These are phyloP conservation scores for Meloidogyne hapla DNA, from an alignment of 1,140 invertebrate genomes.

Conservation along the genomic window DNA sequence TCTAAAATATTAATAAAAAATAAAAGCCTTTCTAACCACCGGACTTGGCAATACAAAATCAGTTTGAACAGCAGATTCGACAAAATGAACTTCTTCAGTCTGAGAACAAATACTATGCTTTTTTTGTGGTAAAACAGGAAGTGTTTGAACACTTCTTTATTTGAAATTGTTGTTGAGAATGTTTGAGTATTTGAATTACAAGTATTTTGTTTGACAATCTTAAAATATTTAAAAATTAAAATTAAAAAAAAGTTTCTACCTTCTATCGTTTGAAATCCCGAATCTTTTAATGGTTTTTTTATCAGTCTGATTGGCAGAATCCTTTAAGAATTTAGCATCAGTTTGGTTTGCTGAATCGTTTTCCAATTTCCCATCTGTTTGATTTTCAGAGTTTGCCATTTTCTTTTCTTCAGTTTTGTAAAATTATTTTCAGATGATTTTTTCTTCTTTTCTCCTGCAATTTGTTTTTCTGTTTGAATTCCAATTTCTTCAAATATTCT, in stretches of 20 bases:
- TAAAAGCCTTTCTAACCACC: not conserved
- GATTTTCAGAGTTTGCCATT: not conserved
- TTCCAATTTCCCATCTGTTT: slow-evolving; percentile 7
- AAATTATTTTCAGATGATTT: not conserved
- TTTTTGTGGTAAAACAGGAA: not conserved
- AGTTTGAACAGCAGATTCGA: slow-evolving; percentile 12
- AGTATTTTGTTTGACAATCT: not conserved
- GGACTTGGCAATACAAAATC: not conserved
- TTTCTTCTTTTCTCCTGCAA: not conserved
- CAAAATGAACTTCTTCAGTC: not conserved
- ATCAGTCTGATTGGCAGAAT: slow-evolving; percentile 12
- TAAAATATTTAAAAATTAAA: not conserved
- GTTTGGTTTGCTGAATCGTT: not conserved
- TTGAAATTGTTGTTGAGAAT: not conserved
- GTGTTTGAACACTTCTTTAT: slow-evolving; percentile 6
- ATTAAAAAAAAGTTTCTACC: not conserved
- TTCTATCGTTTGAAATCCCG: not conserved
- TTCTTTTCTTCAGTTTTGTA: slow-evolving; percentile 9
- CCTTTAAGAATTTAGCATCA: not conserved
- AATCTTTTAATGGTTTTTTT: not conserved
- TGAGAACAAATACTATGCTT: not conserved
- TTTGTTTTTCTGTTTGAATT: not conserved
- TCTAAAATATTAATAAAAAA: not conserved
- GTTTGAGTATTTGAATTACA: not conserved
- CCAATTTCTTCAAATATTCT: not conserved